Evolutionary conservation across 92 coral and sea anemone genomes (phyloP), one percentile per base, ranked within the genome.

Genomic region (Palythoa caribaeorum): DNA sequence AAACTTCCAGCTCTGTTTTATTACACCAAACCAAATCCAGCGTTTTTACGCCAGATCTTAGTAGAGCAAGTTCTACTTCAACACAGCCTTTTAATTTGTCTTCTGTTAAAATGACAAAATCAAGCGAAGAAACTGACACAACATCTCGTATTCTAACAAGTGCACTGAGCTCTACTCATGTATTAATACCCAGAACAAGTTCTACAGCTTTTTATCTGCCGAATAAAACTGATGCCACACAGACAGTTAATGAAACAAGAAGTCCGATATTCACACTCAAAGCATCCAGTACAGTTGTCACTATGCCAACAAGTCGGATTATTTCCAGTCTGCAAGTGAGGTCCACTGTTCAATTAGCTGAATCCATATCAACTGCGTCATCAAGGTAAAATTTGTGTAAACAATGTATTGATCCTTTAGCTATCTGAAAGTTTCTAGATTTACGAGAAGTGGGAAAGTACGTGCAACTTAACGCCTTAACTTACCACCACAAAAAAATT

Each of bases 331-430:
- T 35, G 44, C 60, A n/a, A 21, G 28, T 66, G 48, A 20, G 86
- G 48, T 81, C 86, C 11, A 40, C 62, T 5, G 37, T 66, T 6
- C 63, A 76, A 4, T 3, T 66, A 3, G 4, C 73, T 44, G 54
- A 20, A 40, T 6, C 72, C 16, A 6, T 40, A 12, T 37, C 71
- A 9, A 62, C 16, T 44, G 20, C 76, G 12, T 65, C 62, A 2
- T 12, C 86, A 81, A 81, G 86, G 86, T 81, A 81, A 65, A 38
- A 19, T 63, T 5, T 12, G 17, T 60, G 15, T n/a, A 9, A 65
- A 16, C 20, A 4, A 2, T 17, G 7, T 39, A 1, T 12, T 44
- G 4, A 16, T 20, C 20, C 38, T 77, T 55, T 57, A 70, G 20
- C 71, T 50, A 44, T 44, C 50, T 44, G 50, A 44, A 44, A 44